phyloP scores from a whole-genome alignment of 1,140 invertebrate species.

The Apis dorsata region DNA sequence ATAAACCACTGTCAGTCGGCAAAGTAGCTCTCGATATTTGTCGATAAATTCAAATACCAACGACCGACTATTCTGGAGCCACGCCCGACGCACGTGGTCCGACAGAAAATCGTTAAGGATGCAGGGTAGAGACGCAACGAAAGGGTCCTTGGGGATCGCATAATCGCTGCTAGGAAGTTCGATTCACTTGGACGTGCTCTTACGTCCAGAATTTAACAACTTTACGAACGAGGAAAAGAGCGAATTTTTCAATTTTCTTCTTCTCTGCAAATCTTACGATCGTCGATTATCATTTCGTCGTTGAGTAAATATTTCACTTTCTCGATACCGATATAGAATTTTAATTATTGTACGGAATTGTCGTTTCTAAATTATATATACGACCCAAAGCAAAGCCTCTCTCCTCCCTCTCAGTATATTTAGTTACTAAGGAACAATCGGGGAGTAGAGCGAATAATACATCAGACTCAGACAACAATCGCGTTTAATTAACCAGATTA shows the following conservation, averaged over 20 bases:
- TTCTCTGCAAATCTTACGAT: background rate
- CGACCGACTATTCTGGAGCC: conserved; percentile 54
- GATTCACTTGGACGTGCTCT: background rate
- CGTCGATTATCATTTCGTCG: too few relatives aligned
- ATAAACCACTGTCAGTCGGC: conserved; percentile 67
- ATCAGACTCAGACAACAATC: background rate
- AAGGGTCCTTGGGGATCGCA: conserved; percentile 41
- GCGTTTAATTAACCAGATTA: background rate
- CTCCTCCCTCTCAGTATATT: background rate
- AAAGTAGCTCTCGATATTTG: conserved; percentile 69
- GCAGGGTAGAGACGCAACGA: conserved; percentile 47
- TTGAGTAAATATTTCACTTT: background rate
- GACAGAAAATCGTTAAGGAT: conserved; percentile 73
- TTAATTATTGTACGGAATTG: background rate
- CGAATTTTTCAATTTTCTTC: background rate
- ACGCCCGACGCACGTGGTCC: conserved; percentile 64
- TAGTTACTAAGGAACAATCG: background rate
- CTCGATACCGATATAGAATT: background rate
- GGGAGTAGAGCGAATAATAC: background rate
- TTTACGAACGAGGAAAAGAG: background rate
- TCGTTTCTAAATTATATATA: background rate
- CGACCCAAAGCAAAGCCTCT: background rate
- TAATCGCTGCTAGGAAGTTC: conserved; percentile 18
- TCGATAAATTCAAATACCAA: conserved; percentile 70
- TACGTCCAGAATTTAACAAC: background rate